Evolutionary conservation across 1,140 invertebrate genomes (phyloP).

Genomic region (Antheraea mylitta): DNA sequence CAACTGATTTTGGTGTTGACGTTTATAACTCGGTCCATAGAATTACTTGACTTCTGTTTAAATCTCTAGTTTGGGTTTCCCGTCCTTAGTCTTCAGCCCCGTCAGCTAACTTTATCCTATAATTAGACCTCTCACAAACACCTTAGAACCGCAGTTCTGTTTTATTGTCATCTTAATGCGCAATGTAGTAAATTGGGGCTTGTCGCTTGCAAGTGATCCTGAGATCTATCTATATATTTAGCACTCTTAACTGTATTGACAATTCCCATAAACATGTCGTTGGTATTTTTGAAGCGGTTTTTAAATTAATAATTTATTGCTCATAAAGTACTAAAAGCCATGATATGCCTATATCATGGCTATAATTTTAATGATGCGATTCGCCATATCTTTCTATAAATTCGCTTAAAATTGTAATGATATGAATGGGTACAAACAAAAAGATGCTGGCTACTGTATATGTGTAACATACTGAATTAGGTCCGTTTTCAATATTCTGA

Average conservation of each 20-base stretch:
- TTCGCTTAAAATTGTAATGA: too few relatives aligned
- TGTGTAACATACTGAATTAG: too few relatives aligned
- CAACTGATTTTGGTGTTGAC: neutral
- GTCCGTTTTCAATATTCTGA: too few relatives aligned
- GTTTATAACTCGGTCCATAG: conserved; percentile 3
- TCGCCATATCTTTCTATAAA: too few relatives aligned
- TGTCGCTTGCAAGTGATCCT: neutral
- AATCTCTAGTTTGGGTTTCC: neutral
- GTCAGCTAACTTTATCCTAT: neutral
- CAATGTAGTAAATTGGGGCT: neutral
- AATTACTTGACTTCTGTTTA: neutral
- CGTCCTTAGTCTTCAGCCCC: neutral
- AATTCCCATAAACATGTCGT: too few relatives aligned
- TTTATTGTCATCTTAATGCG: neutral
- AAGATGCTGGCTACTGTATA: too few relatives aligned
- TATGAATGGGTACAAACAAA: too few relatives aligned
- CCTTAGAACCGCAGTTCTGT: neutral
- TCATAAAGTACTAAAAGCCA: too few relatives aligned
- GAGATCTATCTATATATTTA: neutral
- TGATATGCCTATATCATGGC: too few relatives aligned
- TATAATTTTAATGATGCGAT: too few relatives aligned
- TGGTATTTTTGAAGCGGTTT: too few relatives aligned
- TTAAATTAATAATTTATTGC: too few relatives aligned
- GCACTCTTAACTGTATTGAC: neutral
- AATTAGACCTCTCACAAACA: neutral